These are phyloP conservation scores for Hystrix cristata DNA, from an alignment of 2,113 vertebrate species.

Conservation along the genomic window DNA sequence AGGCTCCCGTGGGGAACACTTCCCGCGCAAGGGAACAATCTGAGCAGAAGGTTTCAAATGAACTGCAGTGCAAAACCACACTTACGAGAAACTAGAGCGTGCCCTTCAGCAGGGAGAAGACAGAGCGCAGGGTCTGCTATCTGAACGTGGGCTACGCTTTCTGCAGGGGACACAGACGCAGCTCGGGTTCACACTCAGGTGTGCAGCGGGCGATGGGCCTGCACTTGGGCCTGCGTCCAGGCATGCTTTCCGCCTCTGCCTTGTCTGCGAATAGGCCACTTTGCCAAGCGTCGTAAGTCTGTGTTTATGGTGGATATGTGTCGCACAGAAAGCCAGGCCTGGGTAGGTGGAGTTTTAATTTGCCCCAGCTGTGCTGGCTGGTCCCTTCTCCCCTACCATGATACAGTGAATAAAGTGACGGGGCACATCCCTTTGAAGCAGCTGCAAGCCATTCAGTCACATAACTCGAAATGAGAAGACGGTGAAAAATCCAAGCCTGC, in stretches of 20 bases:
- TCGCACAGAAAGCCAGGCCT: not conserved
- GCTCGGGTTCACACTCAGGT: not conserved
- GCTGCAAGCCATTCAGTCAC: conserved; percentile 56
- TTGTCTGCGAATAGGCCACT: not conserved
- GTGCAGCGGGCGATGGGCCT: not conserved
- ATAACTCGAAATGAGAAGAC: conserved; percentile 64
- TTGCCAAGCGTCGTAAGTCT: not conserved
- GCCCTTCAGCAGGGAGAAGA: not conserved
- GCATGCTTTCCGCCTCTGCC: not conserved
- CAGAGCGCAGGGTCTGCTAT: fast-evolving
- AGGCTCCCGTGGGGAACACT: not conserved
- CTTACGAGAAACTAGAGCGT: fast-evolving
- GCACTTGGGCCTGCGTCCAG: not conserved
- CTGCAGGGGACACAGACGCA: fast-evolving
- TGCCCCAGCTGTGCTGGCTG: conserved; percentile 29
- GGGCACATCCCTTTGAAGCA: conserved; percentile 27
- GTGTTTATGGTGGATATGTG: not conserved
- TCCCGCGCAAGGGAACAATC: not conserved
- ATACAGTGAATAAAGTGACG: not conserved
- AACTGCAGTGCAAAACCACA: not conserved
- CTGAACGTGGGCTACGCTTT: not conserved
- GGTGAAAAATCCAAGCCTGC: conserved; percentile 65
- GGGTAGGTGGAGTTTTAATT: not conserved
- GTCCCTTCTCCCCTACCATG: not conserved
- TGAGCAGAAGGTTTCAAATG: not conserved